phyloP scores from a whole-genome alignment of 2,888 invertebrate genomes.

The Watsonalla cultraria region DNA sequence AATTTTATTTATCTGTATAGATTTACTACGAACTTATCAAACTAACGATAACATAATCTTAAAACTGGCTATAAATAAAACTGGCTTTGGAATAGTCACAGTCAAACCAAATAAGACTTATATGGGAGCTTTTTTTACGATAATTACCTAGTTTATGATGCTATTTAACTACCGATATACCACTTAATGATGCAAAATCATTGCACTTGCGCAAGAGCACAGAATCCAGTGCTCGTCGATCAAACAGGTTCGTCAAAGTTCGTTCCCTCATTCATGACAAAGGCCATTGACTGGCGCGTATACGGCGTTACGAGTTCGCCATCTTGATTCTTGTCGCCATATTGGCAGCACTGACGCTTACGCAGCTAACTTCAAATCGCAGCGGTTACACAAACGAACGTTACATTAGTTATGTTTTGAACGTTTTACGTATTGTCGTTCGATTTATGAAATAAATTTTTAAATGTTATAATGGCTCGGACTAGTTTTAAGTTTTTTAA shows the following conservation, averaged over 20 bases:
- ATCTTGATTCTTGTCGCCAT: slow-evolving; percentile 32
- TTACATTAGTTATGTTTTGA: slow-evolving; percentile 67
- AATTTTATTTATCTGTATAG: too few species aligned
- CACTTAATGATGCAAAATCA: slow-evolving; percentile 5
- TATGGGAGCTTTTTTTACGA: too few species aligned
- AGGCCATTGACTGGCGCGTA: slow-evolving; percentile 56
- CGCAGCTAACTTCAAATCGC: slow-evolving; percentile 50
- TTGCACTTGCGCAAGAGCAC: slow-evolving; percentile 25
- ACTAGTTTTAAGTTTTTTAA: slow-evolving; percentile 17
- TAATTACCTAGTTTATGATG: too few species aligned
- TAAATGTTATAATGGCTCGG: slow-evolving; percentile 47
- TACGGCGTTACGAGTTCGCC: slow-evolving; percentile 14
- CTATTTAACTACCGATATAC: not conserved
- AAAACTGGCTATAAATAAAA: too few species aligned
- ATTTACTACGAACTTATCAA: too few species aligned
- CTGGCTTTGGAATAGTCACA: too few species aligned
- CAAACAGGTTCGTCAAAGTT: slow-evolving; percentile 53
- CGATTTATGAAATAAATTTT: slow-evolving; percentile 23
- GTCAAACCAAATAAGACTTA: too few species aligned
- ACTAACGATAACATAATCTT: too few species aligned
- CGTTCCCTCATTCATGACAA: slow-evolving; percentile 53
- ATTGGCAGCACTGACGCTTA: slow-evolving; percentile 35
- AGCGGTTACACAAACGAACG: slow-evolving; percentile 56
- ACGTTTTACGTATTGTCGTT: slow-evolving; percentile 37
- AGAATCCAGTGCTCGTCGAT: slow-evolving; percentile 16